Evolutionary conservation across 2,113 vertebrate species (phyloP).

Genomic region (Sula dactylatra): DNA sequence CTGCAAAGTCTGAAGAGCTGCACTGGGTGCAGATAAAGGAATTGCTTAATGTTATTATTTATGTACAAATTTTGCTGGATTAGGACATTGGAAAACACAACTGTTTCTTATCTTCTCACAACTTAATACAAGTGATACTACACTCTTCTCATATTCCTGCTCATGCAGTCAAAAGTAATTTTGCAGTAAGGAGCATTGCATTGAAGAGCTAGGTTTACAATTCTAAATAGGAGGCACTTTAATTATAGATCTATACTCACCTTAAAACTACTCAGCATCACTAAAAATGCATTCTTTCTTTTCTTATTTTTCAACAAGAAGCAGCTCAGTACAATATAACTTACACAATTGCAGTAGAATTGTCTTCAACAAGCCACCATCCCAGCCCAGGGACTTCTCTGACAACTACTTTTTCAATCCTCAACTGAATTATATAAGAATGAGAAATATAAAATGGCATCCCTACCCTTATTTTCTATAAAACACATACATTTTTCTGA

Average conservation of each 20-base stretch:
- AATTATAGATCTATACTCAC: neutral
- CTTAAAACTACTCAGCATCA: neutral
- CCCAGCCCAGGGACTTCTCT: neutral
- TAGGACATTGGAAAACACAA: neutral
- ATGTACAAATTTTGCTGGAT: neutral
- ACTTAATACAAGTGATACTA: neutral
- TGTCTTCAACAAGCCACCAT: neutral
- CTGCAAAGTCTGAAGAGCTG: neutral
- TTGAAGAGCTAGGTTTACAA: neutral
- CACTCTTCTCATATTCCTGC: neutral
- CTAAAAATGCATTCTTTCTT: neutral
- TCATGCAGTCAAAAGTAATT: neutral
- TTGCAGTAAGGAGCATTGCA: accelerated
- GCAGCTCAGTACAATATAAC: neutral
- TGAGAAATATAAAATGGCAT: neutral
- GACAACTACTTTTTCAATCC: neutral
- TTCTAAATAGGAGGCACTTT: neutral
- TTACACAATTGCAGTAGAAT: neutral
- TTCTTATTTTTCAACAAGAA: neutral
- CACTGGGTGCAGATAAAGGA: neutral
- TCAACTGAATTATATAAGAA: neutral
- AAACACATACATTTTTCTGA: neutral
- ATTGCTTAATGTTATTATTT: neutral
- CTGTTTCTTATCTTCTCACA: neutral
- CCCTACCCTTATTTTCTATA: neutral